These are phyloP conservation scores for Brienomyrus longianalis DNA, from an alignment of 2,113 vertebrate species.

Conservation along the genomic window DNA sequence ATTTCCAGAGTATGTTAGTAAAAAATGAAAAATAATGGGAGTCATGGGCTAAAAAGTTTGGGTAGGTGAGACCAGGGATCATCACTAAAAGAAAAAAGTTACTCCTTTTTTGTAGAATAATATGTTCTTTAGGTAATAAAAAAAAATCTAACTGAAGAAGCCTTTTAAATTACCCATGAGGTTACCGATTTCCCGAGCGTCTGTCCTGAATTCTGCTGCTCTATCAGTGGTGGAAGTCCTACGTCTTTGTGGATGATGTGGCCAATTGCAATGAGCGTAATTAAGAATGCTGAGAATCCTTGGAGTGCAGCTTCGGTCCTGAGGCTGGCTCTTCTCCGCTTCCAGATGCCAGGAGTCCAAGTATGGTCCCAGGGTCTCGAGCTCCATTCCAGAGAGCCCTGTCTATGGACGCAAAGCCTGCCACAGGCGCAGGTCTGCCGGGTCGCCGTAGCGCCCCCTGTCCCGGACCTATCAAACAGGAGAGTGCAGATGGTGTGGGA, in stretches of 20 bases:
- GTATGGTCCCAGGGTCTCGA: conserved; percentile 50
- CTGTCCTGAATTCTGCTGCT: background rate
- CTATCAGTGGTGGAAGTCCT: background rate
- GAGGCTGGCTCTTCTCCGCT: background rate
- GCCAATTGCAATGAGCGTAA: background rate
- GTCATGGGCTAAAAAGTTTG: too few relatives aligned
- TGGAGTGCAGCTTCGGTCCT: background rate
- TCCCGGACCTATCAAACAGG: conserved; percentile 77
- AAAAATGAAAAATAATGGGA: background rate
- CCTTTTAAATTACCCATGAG: background rate
- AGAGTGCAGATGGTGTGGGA: conserved; percentile 65
- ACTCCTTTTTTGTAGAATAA: too few relatives aligned
- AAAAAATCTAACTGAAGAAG: background rate
- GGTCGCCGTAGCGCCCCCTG: conserved; percentile 69
- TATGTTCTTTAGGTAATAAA: too few relatives aligned
- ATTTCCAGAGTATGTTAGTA: background rate
- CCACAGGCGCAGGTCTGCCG: conserved; percentile 57
- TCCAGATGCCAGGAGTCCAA: conserved; percentile 70
- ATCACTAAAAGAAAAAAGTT: too few relatives aligned
- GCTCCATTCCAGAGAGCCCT: conserved; percentile 71
- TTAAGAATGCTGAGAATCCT: background rate
- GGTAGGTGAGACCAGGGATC: too few relatives aligned
- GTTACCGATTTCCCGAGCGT: background rate
- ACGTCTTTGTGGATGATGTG: background rate
- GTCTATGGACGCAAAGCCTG: conserved; percentile 74